Conservation (phyloP, 2,113 vertebrate genomes). For the Chlorodrepanis virens region DNA sequence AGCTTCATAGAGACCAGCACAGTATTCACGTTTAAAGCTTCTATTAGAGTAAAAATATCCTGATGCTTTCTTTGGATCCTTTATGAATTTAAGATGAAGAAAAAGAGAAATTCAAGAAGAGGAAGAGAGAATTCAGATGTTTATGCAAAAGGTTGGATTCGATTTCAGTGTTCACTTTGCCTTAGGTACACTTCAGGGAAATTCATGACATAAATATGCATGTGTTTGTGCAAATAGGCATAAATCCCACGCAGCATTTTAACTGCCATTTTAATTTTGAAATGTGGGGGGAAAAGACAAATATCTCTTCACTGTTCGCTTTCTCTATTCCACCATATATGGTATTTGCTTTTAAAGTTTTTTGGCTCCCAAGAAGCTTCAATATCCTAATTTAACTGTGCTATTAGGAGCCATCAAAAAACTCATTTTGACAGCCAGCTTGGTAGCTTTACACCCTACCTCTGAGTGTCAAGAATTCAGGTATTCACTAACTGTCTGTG, state of each 20-base stretch:
- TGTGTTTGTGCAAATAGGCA: neutral
- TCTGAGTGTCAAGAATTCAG: neutral
- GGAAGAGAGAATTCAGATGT: neutral
- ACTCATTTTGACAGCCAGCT: neutral
- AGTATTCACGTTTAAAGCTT: neutral
- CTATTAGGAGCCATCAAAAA: neutral
- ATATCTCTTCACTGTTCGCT: neutral
- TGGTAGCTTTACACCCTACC: neutral
- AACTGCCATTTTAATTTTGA: neutral
- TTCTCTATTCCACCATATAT: neutral
- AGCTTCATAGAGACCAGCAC: neutral
- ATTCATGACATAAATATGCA: neutral
- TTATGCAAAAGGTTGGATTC: slow-evolving; percentile 1
- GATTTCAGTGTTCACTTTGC: neutral
- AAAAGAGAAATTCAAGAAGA: neutral
- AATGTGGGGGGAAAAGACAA: neutral
- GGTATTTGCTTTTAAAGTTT: neutral
- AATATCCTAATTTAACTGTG: neutral
- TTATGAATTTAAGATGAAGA: neutral
- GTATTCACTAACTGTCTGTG: neutral
- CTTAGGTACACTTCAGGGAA: slow-evolving; percentile 5
- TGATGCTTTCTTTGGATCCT: neutral
- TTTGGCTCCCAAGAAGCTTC: neutral
- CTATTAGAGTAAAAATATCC: neutral
- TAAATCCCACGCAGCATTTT: neutral